A percentile compares a stretch with the other conserved stretches of the same genome.
These are phyloP conservation scores for Abramis brama DNA, from an alignment of 2,113 vertebrate species.

Conservation along the genomic window DNA sequence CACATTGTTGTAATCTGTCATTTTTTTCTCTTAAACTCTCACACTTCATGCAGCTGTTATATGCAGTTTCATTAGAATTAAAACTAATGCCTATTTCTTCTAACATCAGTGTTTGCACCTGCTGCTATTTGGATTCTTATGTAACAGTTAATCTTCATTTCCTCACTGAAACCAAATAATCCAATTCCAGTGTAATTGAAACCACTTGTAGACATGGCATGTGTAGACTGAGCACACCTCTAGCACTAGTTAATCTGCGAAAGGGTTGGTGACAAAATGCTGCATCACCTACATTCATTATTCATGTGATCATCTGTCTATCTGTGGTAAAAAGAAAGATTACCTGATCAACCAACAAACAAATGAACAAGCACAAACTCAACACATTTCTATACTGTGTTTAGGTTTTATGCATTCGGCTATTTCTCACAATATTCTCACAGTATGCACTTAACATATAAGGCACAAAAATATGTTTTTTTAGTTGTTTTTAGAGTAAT, in stretches of 20 bases:
- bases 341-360: background rate
- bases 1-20: background rate
- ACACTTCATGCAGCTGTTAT: constrained; percentile 23
- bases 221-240: background rate
- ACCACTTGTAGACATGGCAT: background rate
- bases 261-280: background rate
- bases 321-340: background rate
- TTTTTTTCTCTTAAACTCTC: background rate
- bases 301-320: background rate
- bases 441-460: background rate
- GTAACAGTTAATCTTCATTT: background rate
- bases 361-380: background rate
- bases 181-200: background rate
- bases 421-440: background rate
- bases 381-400: background rate
- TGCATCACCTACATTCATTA: constrained; percentile 11
- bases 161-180: constrained; percentile 7
- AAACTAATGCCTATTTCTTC: background rate
- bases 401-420: no score
- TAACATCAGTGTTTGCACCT: constrained; percentile 25
- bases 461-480: background rate
- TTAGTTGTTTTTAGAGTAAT: background rate
- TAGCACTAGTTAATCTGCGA: background rate
- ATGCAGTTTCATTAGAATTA: constrained; percentile 34
- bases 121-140: background rate